phyloP scores from a whole-genome alignment of 2,113 vertebrate genomes.

The Leptosomus discolor region DNA sequence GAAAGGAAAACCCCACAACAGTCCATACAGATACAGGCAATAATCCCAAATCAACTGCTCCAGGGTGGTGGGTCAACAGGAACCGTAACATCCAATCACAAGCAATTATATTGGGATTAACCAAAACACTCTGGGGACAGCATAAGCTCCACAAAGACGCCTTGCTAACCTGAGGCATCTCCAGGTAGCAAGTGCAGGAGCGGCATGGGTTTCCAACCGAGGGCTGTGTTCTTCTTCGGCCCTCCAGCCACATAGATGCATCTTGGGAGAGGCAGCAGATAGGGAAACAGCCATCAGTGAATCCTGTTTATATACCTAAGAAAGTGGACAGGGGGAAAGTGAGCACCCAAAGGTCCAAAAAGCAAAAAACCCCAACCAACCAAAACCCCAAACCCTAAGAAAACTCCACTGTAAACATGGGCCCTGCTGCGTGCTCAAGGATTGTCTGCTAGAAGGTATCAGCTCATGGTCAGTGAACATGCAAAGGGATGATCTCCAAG shows the following conservation, averaged over 20 bases:
- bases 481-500: background rate
- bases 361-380: background rate
- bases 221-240: background rate
- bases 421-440: background rate
- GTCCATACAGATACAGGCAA: background rate
- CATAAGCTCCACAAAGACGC: background rate
- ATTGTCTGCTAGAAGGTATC: background rate
- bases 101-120: background rate
- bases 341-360: background rate
- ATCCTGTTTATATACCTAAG: no score
- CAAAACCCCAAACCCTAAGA: background rate
- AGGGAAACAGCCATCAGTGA: background rate
- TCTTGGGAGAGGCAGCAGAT: background rate
- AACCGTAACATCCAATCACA: background rate
- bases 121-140: background rate
- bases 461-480: background rate
- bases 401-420: background rate
- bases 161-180: background rate
- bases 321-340: background rate
- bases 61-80: background rate
- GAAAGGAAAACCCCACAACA: background rate
- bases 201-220: fast-evolving
- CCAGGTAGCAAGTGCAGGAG: background rate
- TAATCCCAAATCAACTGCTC: background rate
- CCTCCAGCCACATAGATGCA: background rate